Conservation (phyloP, 1,140 invertebrate genomes). For the Mamestra configurata region DNA sequence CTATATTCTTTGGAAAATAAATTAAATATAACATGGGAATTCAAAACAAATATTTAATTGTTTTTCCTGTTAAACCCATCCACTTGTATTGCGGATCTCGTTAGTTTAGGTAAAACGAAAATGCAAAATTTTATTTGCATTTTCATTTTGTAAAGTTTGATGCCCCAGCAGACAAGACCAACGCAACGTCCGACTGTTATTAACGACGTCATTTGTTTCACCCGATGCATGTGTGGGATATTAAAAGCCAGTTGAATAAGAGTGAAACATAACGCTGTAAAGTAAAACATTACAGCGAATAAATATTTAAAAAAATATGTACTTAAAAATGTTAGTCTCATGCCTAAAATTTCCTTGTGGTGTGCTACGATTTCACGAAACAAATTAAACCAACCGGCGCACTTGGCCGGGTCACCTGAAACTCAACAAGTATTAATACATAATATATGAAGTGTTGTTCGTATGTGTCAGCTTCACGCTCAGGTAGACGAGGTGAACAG, state of each 20-base stretch:
- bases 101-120: neutral
- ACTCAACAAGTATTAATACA: slow-evolving; percentile 24
- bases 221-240: neutral
- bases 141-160: neutral
- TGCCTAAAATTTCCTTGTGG: neutral
- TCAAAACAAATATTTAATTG: neutral
- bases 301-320: neutral
- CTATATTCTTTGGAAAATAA: too few relatives aligned
- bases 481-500: slow-evolving; percentile 39
- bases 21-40: neutral
- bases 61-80: neutral
- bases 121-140: slow-evolving; percentile 17
- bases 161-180: neutral
- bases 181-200: neutral
- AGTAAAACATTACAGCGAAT: neutral
- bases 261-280: neutral
- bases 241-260: neutral
- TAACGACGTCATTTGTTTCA: neutral
- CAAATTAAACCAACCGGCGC: slow-evolving; percentile 5
- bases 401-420: slow-evolving; percentile 3
- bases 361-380: neutral
- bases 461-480: slow-evolving; percentile 30
- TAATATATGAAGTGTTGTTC: slow-evolving; percentile 25
- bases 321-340: neutral
- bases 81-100: neutral